Evolutionary conservation across 2,888 invertebrate genomes (phyloP), one percentile per base, ranked within the genome.

Genomic region (Latrodectus hesperus): DNA sequence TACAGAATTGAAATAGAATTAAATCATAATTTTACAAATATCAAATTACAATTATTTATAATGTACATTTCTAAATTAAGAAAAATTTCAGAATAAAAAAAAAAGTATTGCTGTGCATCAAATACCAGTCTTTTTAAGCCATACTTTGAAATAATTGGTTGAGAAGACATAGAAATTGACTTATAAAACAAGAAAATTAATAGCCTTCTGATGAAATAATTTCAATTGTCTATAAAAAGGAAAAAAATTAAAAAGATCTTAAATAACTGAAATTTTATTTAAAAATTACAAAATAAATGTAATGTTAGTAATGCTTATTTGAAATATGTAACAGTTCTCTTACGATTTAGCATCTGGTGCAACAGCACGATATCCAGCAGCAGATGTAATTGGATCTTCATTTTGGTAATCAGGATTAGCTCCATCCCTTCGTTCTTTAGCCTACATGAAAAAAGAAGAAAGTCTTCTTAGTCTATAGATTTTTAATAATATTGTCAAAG

Each of bases 261-360:
- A 22, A 38, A 38, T 38, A 6, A 38, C 4, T 38, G 38, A 38
- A 38, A 38, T 38, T 38, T 38, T 6, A 10, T 60, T 11, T 60
- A 11, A 60, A 10, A 60, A 60, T 6, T 11, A 60, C 6, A 60
- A 22, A 68, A 26, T 17, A 22, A 17, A 22, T 17, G 8, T n/a
- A 68, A 68, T 11, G 9, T 17, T 68, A 14, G 22, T 0, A 68
- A 9, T 2, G 3, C 17, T 22, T 53, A 55, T 26, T 38, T 9
- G 6, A 73, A 55, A 55, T 26, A 17, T 53, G 14, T 16, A 60
- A 60, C 4, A 17, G 52, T 17, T 17, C 16, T 12, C 65, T 91
- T 95, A 89, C 97, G 98, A 97, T 92, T 98, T 98, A 16, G 97
- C 93, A 93, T 99, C 99, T 0, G 99, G 99, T 5, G 99, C 99